These are phyloP conservation scores for Gallinago jamesoni DNA, from an alignment of 2,113 vertebrate genomes.

Conservation along the genomic window DNA sequence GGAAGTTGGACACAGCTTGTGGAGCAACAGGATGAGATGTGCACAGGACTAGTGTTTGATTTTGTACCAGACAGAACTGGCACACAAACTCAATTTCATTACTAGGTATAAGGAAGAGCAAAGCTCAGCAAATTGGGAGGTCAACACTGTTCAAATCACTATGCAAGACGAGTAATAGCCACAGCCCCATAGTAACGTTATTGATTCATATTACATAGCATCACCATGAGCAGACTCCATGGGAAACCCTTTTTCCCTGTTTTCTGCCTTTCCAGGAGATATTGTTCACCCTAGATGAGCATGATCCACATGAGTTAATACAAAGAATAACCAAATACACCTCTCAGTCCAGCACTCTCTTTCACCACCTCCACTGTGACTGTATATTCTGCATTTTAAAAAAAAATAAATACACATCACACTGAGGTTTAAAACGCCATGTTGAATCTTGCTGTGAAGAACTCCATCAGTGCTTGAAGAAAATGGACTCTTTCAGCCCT, in stretches of 20 bases:
- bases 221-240: background rate
- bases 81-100: background rate
- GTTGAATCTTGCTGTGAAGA: background rate
- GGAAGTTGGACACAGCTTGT: background rate
- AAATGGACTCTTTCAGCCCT: slow-evolving; percentile 5
- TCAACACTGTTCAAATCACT: background rate
- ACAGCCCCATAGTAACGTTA: background rate
- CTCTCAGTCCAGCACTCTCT: background rate
- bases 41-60: background rate
- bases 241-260: background rate
- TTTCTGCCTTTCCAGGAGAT: background rate
- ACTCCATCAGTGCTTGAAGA: slow-evolving; percentile 3
- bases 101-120: background rate
- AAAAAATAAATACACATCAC: background rate
- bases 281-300: background rate
- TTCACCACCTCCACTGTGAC: slow-evolving; percentile 38
- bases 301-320: background rate
- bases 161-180: background rate
- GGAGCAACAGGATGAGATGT: background rate
- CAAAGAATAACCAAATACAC: slow-evolving; percentile 28
- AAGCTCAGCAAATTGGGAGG: background rate
- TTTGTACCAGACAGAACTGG: background rate
- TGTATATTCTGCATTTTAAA: background rate
- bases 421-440: slow-evolving; percentile 31
- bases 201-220: background rate